phyloP scores from a whole-genome alignment of 1,140 invertebrate genomes.

The Steinernema feltiae region DNA sequence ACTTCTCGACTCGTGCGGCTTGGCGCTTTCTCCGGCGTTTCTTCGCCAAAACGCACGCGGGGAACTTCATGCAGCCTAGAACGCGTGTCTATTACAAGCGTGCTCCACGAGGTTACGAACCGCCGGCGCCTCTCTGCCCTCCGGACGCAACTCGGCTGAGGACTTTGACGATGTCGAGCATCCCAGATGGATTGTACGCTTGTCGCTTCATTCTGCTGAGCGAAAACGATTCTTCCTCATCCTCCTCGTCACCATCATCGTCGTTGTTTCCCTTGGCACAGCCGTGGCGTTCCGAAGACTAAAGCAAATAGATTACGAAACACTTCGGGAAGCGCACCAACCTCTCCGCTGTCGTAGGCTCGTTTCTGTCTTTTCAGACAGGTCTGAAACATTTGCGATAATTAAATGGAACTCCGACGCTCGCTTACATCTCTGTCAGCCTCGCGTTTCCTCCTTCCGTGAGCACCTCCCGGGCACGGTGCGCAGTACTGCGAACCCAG shows the following conservation, averaged over 20 bases:
- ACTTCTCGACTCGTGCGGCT: constrained; percentile 30
- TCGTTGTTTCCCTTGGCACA: constrained; percentile 8
- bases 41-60: constrained; percentile 40
- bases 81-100: neutral
- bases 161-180: constrained; percentile 42
- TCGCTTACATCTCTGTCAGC: constrained; percentile 35
- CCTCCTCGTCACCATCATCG: constrained; percentile 26
- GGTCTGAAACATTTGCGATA: constrained; percentile 4
- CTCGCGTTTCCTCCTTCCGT: constrained; percentile 38
- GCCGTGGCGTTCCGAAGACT: neutral
- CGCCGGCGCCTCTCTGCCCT: neutral
- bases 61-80: constrained; percentile 42
- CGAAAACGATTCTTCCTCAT: constrained; percentile 24
- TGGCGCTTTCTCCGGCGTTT: constrained; percentile 40
- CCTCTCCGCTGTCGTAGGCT: neutral
- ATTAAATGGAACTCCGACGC: constrained; percentile 12
- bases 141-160: constrained; percentile 20
- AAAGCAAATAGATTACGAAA: no score
- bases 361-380: neutral
- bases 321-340: constrained; percentile 23
- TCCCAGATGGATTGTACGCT: constrained; percentile 37
- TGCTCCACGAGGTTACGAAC: neutral
- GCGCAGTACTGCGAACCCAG: constrained; percentile 42
- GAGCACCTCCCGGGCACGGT: constrained; percentile 33
- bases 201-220: constrained; percentile 41